phyloP scores from a whole-genome alignment of 2,888 invertebrate genomes.

The Ichneumoninae sp. region DNA sequence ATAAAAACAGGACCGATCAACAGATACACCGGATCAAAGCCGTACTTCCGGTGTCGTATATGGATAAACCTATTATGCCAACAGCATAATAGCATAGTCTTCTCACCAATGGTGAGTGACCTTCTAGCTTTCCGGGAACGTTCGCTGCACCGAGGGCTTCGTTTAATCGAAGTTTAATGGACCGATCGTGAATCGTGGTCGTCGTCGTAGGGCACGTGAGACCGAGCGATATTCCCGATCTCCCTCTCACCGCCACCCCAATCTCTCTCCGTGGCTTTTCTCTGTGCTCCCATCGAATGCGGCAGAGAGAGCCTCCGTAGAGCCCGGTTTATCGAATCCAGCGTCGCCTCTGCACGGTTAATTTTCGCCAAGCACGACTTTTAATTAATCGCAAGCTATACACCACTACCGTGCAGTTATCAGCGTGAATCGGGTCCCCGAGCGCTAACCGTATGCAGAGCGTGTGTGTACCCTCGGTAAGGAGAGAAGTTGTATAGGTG shows the following conservation, averaged over 20 bases:
- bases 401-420: conserved; percentile 54
- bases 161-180: conserved; percentile 65
- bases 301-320: conserved; percentile 19
- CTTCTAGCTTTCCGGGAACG: conserved; percentile 29
- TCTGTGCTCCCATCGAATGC: conserved; percentile 19
- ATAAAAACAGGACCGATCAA: too few species aligned
- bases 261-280: conserved; percentile 6
- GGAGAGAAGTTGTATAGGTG: conserved; percentile 24
- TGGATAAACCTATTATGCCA: too few species aligned
- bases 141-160: conserved; percentile 30
- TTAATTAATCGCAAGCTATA: conserved; percentile 66
- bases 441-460: background rate
- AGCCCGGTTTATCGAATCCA: conserved; percentile 50
- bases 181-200: conserved; percentile 60
- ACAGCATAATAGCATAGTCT: conserved; percentile 17
- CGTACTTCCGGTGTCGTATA: too few species aligned
- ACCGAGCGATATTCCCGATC: conserved; percentile 44
- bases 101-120: conserved; percentile 6
- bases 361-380: conserved; percentile 65
- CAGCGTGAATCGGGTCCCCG: conserved; percentile 40
- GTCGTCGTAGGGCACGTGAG: conserved; percentile 36
- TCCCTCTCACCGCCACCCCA: conserved; percentile 18
- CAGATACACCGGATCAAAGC: too few species aligned
- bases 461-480: conserved; percentile 10
- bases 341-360: conserved; percentile 45